phyloP scores from a whole-genome alignment of 2,888 invertebrate genomes.

The Dryocosmus kuriphilus region DNA sequence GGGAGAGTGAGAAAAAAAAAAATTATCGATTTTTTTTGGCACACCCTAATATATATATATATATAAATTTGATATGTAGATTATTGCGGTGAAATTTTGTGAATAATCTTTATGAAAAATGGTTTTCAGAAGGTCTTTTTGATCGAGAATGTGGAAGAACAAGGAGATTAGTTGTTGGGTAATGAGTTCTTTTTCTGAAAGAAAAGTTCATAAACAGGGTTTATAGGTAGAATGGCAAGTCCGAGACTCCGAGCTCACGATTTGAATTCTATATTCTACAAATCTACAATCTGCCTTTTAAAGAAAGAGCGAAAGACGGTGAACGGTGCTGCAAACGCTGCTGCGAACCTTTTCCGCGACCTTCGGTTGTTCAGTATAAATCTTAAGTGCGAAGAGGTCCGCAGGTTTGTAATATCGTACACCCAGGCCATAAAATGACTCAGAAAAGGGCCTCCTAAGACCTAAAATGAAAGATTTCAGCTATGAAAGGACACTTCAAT shows the following conservation, averaged over 20 bases:
- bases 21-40: too few species aligned
- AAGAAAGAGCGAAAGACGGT: constrained; percentile 35
- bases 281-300: too few species aligned
- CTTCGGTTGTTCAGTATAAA: constrained; percentile 60
- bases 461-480: constrained; percentile 55
- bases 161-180: background rate
- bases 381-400: constrained; percentile 43
- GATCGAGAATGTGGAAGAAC: background rate
- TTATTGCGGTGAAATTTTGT: too few species aligned
- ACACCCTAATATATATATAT: too few species aligned
- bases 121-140: too few species aligned
- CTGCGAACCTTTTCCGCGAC: constrained; percentile 62
- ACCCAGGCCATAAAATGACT: constrained; percentile 45
- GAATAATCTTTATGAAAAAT: too few species aligned
- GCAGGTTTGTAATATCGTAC: background rate
- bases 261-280: constrained; percentile 31
- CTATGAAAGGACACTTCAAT: too few species aligned
- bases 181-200: background rate
- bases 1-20: too few species aligned
- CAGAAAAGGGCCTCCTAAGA: constrained; percentile 57
- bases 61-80: too few species aligned
- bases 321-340: constrained; percentile 41
- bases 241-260: constrained; percentile 12
- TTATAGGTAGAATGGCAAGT: constrained; percentile 11
- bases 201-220: background rate